A percentile compares a stretch with the other conserved stretches of the same genome.
phyloP scores from a whole-genome alignment of 2,888 invertebrate species.

The Apamea monoglypha region DNA sequence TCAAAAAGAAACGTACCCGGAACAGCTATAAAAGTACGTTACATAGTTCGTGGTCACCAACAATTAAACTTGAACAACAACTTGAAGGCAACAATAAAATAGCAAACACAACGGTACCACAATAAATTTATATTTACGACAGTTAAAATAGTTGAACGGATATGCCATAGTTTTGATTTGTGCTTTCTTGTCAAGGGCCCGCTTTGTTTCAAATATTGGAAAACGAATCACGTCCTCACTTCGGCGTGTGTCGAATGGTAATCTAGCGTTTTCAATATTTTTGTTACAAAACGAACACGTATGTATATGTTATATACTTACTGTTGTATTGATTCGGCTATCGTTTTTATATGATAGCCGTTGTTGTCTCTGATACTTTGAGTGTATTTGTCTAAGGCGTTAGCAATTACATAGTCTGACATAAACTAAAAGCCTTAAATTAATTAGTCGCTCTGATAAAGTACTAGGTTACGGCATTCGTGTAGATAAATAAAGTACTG shows the following conservation, averaged over 20 bases:
- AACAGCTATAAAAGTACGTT: conserved; percentile 46
- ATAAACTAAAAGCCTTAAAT: not conserved
- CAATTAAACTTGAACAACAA: conserved; percentile 74
- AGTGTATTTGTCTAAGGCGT: conserved; percentile 16
- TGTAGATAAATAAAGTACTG: not conserved
- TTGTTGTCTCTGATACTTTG: conserved; percentile 24
- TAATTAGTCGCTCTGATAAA: conserved; percentile 1
- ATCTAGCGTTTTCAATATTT: conserved; percentile 83
- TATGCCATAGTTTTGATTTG: conserved; percentile 82
- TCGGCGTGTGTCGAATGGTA: conserved; percentile 82
- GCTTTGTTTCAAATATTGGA: conserved; percentile 86
- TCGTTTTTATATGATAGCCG: conserved; percentile 29
- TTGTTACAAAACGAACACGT: conserved; percentile 78
- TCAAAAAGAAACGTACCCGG: conserved; percentile 25
- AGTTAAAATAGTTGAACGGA: conserved; percentile 77
- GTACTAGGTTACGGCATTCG: not conserved
- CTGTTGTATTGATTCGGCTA: conserved; percentile 51
- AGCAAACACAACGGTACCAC: conserved; percentile 66
- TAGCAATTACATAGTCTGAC: conserved; percentile 5
- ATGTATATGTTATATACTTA: conserved; percentile 74
- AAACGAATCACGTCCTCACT: conserved; percentile 83
- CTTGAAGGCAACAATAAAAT: conserved; percentile 75
- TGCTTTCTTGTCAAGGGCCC: conserved; percentile 83
- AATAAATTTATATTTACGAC: conserved; percentile 75
- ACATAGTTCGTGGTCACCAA: conserved; percentile 69